These are phyloP conservation scores for Apis florea DNA, from an alignment of 1,140 invertebrate species.

Conservation along the genomic window DNA sequence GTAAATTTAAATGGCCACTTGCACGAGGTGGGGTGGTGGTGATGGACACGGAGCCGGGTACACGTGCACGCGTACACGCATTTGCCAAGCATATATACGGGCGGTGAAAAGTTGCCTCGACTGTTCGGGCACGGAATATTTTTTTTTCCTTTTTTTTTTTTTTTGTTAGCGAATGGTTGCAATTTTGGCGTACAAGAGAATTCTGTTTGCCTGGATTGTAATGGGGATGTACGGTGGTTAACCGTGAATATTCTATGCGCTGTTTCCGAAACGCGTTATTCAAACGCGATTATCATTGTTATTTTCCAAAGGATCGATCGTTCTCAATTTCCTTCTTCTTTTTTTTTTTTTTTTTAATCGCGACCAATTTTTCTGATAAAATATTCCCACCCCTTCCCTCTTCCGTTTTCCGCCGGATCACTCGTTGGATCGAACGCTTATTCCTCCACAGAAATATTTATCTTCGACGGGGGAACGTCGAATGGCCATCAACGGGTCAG, in stretches of 20 bases:
- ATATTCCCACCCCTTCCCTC: no score
- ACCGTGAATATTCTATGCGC: no score
- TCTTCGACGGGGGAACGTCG: neutral
- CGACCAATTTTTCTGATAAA: neutral
- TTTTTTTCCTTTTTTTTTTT: neutral
- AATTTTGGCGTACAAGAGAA: no score
- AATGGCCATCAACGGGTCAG: neutral
- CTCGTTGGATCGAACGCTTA: no score
- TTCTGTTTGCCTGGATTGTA: no score
- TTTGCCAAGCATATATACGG: neutral
- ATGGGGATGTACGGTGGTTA: no score
- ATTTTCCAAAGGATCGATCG: no score
- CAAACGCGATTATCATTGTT: no score
- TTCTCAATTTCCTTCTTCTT: no score
- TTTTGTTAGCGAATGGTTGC: neutral
- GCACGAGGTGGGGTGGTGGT: neutral
- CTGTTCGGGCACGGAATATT: neutral
- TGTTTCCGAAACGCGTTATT: no score
- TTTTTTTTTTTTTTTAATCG: no score
- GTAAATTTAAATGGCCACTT: constrained; percentile 57
- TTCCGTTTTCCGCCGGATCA: neutral
- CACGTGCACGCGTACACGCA: neutral
- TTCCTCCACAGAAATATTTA: neutral
- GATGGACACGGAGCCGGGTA: neutral
- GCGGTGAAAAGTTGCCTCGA: no score